These are phyloP conservation scores for Danio albolineatus DNA, from an alignment of 2,797 vertebrate species.

Conservation along the genomic window DNA sequence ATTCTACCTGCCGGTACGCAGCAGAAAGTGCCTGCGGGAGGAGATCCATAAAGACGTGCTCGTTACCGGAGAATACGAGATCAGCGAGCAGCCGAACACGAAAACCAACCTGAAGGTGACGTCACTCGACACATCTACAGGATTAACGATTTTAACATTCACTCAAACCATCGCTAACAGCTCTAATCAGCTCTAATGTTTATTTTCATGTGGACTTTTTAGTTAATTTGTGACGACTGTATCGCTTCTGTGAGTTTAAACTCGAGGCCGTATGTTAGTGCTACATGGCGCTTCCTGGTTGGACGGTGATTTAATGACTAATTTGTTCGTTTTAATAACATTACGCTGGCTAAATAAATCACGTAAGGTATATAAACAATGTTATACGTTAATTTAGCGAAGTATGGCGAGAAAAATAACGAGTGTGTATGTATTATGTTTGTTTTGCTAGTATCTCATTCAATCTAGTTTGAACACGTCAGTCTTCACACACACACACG, in stretches of 20 bases:
- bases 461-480: slow-evolving; percentile 36
- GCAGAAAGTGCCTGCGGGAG: slow-evolving; percentile 94
- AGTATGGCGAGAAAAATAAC: no score
- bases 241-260: neutral
- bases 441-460: slow-evolving; percentile 15
- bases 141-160: slow-evolving; percentile 25
- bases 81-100: slow-evolving; percentile 88
- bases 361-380: neutral
- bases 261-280: slow-evolving; percentile 12
- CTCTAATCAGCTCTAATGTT: no score
- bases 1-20: slow-evolving; percentile 92
- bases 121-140: slow-evolving; percentile 4
- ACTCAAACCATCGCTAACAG: neutral
- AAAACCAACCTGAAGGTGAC: slow-evolving; percentile 93
- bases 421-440: neutral
- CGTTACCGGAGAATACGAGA: slow-evolving; percentile 95
- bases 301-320: neutral
- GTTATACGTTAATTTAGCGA: neutral
- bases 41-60: slow-evolving; percentile 98
- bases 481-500: neutral
- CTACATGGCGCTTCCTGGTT: slow-evolving; percentile 48
- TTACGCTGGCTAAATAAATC: neutral
- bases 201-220: neutral
- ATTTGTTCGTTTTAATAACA: neutral
- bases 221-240: neutral